Conservation (phyloP, 37 sponge, comb jelly and placozoan species). For the Halisarca cf. caerulea region DNA sequence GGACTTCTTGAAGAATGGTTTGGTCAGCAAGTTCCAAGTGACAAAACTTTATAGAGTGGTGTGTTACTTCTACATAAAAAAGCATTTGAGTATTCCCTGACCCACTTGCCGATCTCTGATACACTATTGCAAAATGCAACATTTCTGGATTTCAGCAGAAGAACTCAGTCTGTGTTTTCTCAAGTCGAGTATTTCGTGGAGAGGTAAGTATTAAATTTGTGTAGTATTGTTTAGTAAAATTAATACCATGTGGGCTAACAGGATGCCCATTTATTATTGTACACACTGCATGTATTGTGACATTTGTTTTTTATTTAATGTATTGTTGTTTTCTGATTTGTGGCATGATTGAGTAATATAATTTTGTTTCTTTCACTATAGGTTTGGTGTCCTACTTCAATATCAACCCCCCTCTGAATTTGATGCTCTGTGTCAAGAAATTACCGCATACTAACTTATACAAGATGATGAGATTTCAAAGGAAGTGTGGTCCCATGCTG, state of each 20-base stretch:
- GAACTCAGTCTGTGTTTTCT: background rate
- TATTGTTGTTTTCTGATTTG: background rate
- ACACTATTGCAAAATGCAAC: background rate
- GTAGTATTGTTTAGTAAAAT: background rate
- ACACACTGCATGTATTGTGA: no score
- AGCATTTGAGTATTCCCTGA: no score
- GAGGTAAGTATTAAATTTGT: background rate
- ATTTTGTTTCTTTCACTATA: no score
- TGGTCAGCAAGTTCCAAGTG: background rate
- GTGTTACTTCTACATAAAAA: conserved; percentile 1
- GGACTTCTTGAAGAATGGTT: background rate
- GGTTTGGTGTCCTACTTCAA: background rate
- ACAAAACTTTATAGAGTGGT: conserved; percentile 15
- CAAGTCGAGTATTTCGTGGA: conserved; percentile 10
- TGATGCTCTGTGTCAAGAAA: conserved; percentile 1
- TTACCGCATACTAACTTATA: background rate
- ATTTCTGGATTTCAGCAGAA: background rate
- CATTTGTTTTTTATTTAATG: no score
- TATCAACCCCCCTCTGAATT: background rate
- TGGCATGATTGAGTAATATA: no score
- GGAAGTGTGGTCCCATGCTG: background rate
- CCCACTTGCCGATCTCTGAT: no score
- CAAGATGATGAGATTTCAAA: background rate
- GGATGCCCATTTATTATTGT: background rate
- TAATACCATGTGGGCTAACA: background rate